Conservation (phyloP, 2,888 invertebrate species). For the Rhaphigaster nebulosa region DNA sequence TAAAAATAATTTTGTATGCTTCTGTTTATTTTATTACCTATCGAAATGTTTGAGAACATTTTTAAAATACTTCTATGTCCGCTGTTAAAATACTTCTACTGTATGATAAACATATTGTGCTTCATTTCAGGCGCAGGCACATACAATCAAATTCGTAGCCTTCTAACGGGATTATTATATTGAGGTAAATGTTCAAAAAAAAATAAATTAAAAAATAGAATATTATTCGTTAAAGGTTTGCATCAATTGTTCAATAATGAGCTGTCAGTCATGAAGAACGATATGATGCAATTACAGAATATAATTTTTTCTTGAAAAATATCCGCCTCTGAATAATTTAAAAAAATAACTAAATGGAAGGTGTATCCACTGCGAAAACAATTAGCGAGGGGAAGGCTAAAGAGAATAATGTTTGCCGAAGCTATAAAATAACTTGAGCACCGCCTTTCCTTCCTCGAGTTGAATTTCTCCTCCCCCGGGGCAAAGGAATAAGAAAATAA, state of each 20-base stretch:
- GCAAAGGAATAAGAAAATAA: slow-evolving; percentile 28
- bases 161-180: no score
- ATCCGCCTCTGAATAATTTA: background rate
- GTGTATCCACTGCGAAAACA: slow-evolving; percentile 6
- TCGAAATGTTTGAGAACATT: background rate
- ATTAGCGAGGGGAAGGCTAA: slow-evolving; percentile 10
- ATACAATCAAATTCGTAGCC: no score
- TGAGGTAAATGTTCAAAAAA: no score
- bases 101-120: no score
- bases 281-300: background rate
- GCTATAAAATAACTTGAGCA: slow-evolving; percentile 34
- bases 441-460: slow-evolving; percentile 19
- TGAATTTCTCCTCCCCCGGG: slow-evolving; percentile 7
- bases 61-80: background rate
- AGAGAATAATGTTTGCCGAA: slow-evolving; percentile 40
- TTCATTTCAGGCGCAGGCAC: no score
- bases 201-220: background rate
- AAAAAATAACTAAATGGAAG: background rate
- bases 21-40: background rate
- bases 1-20: background rate
- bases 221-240: background rate
- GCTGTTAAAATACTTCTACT: no score
- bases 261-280: background rate
- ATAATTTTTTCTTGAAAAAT: background rate
- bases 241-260: background rate